These are phyloP conservation scores for Fratercula arctica DNA, from an alignment of 2,797 vertebrate species.

Conservation along the genomic window DNA sequence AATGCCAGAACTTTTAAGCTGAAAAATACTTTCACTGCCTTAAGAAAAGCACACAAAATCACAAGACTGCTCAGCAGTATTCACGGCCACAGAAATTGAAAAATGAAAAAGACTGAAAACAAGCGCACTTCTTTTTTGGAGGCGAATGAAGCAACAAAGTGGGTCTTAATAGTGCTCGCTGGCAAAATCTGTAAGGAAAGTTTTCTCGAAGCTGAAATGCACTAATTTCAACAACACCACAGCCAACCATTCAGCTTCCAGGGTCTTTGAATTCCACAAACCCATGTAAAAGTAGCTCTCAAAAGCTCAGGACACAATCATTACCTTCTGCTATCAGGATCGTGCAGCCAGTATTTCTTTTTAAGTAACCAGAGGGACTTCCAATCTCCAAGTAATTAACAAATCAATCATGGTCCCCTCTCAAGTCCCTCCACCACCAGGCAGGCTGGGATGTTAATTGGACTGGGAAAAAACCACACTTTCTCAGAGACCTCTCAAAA, in stretches of 20 bases:
- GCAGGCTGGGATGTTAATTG: background rate
- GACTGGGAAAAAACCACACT: background rate
- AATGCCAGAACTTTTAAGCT: background rate
- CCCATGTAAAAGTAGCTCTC: background rate
- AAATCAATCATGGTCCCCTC: background rate
- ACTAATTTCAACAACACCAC: fast-evolving
- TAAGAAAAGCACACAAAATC: background rate
- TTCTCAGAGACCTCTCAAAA: slow-evolving; percentile 15
- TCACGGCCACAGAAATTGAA: background rate
- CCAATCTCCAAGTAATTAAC: background rate
- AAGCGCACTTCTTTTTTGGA: background rate
- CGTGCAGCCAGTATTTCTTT: background rate
- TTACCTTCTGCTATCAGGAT: background rate
- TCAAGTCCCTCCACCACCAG: background rate
- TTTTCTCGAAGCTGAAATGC: background rate
- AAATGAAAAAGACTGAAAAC: background rate
- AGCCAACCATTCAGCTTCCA: background rate
- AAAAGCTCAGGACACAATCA: background rate
- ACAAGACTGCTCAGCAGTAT: background rate
- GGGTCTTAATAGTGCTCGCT: background rate
- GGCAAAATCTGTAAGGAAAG: background rate
- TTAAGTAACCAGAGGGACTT: background rate
- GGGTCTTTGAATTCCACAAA: background rate
- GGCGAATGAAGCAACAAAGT: background rate
- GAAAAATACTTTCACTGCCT: background rate